phyloP scores from a whole-genome alignment of 2,797 vertebrate species.

The Poliocrania exsul region DNA sequence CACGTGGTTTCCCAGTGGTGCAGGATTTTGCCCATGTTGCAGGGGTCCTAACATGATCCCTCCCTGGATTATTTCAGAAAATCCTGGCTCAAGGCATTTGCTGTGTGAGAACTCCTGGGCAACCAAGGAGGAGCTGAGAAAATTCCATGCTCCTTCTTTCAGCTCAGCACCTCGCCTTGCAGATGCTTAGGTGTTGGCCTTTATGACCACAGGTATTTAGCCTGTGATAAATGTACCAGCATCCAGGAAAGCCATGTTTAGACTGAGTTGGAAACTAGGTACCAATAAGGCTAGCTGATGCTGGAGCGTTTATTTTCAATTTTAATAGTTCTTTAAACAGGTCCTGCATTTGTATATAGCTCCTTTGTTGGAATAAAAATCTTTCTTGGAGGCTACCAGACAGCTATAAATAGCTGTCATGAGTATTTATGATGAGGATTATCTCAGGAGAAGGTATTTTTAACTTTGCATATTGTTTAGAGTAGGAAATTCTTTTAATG shows the following conservation, averaged over 20 bases:
- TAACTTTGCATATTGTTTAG: constrained; percentile 75
- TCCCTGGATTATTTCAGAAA: background rate
- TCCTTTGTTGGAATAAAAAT: constrained; percentile 80
- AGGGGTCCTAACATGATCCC: background rate
- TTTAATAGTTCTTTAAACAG: constrained; percentile 57
- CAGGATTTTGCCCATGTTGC: rapidly evolving
- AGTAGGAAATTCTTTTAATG: constrained; percentile 77
- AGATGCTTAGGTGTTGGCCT: background rate
- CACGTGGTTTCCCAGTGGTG: background rate
- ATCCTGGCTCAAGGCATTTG: background rate
- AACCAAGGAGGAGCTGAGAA: background rate
- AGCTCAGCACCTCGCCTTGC: background rate
- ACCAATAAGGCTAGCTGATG: background rate
- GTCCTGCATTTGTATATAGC: constrained; percentile 45
- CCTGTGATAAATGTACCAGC: background rate
- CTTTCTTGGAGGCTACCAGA: constrained; percentile 61
- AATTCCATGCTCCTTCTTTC: background rate
- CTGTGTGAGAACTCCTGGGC: background rate
- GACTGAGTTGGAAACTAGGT: constrained; percentile 9
- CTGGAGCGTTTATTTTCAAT: constrained; percentile 63
- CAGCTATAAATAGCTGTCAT: constrained; percentile 74
- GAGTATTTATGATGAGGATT: constrained; percentile 68
- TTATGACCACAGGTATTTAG: background rate
- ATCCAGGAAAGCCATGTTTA: constrained; percentile 34
- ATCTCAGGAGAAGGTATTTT: constrained; percentile 77